Percentiles rank a stretch among this genome's conserved stretches.
These are phyloP conservation scores for Tautogolabrus adspersus DNA, from an alignment of 2,113 vertebrate genomes.

Conservation along the genomic window DNA sequence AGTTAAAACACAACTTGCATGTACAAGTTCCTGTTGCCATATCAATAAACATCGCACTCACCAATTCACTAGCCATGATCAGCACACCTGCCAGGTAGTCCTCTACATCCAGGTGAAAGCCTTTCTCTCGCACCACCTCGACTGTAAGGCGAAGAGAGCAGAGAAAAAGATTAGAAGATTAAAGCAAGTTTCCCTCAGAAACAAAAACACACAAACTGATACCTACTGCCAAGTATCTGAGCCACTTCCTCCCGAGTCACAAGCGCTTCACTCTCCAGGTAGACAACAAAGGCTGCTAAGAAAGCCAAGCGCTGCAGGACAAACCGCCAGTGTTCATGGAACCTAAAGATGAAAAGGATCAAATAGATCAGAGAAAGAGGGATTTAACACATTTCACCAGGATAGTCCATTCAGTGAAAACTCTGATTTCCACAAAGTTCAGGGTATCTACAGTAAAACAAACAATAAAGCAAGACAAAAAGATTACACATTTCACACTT, in stretches of 20 bases:
- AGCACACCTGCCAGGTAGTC: constrained; percentile 96
- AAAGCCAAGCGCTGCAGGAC: constrained; percentile 95
- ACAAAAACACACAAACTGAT: background rate
- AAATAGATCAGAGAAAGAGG: background rate
- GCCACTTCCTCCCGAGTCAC: constrained; percentile 94
- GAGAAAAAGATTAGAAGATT: background rate
- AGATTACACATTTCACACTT: no score
- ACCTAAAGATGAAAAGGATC: constrained; percentile 77
- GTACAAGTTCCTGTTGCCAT: background rate
- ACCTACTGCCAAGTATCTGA: constrained; percentile 95
- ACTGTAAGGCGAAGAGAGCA: constrained; percentile 78
- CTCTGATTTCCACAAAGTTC: no score
- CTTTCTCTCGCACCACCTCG: constrained; percentile 93
- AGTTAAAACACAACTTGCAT: background rate
- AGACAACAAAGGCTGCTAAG: constrained; percentile 93
- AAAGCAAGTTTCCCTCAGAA: background rate
- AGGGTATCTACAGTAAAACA: no score
- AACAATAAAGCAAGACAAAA: no score
- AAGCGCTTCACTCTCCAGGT: constrained; percentile 92
- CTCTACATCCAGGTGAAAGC: constrained; percentile 97
- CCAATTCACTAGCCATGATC: constrained; percentile 96
- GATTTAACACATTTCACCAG: background rate
- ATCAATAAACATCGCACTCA: constrained; percentile 71
- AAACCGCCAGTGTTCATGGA: constrained; percentile 98
- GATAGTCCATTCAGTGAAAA: background rate